A percentile compares a stretch with the other conserved stretches of the same genome.
Conservation (phyloP, 2,888 invertebrate genomes). For the Tineola bisselliella region DNA sequence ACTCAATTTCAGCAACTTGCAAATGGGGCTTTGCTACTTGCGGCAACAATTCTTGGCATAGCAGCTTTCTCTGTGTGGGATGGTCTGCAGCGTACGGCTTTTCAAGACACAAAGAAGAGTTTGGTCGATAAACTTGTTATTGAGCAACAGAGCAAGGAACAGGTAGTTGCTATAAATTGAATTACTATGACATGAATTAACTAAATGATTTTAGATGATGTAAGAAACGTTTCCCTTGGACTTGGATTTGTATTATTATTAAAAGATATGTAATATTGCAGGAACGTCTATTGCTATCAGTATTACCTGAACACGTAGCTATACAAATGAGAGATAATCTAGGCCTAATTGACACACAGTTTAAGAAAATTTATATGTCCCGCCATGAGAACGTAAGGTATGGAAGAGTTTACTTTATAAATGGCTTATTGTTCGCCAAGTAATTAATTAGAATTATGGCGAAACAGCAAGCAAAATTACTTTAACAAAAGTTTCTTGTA, state of each 20-base stretch:
- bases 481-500: not conserved
- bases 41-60: slow-evolving; percentile 78
- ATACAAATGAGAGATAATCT: slow-evolving; percentile 96
- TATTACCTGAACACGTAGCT: slow-evolving; percentile 95
- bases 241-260: too few relatives aligned
- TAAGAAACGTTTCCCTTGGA: too few relatives aligned
- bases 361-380: slow-evolving; percentile 98
- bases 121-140: slow-evolving; percentile 91
- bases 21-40: slow-evolving; percentile 74
- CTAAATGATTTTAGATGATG: slow-evolving; percentile 10
- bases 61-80: slow-evolving; percentile 75
- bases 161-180: slow-evolving; percentile 62
- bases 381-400: slow-evolving; percentile 96
- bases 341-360: slow-evolving; percentile 91
- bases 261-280: slow-evolving; percentile 42
- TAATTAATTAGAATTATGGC: not conserved
- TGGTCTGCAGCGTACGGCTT: slow-evolving; percentile 87
- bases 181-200: slow-evolving; percentile 11
- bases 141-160: slow-evolving; percentile 93
- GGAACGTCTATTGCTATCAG: slow-evolving; percentile 92
- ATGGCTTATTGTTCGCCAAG: not conserved
- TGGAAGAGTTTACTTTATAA: slow-evolving; percentile 24
- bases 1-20: slow-evolving; percentile 73
- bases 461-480: not conserved
- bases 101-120: slow-evolving; percentile 90